Base-by-base conservation (phyloP, 2,113 vertebrate species). In the Oryzias javanicus region DNA sequence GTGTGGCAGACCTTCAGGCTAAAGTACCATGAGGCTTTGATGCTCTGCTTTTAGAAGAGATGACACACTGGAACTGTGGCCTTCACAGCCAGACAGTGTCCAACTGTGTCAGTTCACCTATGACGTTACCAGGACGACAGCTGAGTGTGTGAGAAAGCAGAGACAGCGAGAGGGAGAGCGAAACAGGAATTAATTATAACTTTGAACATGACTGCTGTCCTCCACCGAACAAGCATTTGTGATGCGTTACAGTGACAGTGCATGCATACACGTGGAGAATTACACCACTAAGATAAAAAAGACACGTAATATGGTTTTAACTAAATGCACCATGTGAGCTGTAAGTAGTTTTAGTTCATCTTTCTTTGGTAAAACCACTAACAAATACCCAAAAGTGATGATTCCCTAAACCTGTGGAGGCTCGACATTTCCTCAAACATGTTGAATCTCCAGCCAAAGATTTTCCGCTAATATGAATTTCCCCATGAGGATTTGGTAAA, bases 171-270 rank as follows among this genome's bases (percentile, higher is more conserved):
- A 66, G n/a, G 40, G 62, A 55, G 4, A 68, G 3, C 14, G 14
- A 55, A 44, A 63, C 27, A 63, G 56, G 67, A 56, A 59, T 46
- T 42, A 27, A 58, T 10, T 57, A 45, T 51, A 19, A 67, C 62
- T 66, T 52, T 58, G 27, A 58, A 45, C 63, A 29, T 71, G 72
- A 60, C 42, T 74, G 60, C 56, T 59, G 46, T 60, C 42, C 45
- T 29, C 19, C 14, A 19, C 48, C 41, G 55, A 7, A 6, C 65
- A 17, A 44, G 27, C 59, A 10, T 18, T n/a, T 52, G 41, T 49
- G 41, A 35, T 10, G 35, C 12, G 35, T 35, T 35, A 12, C 35
- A 35, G 35, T 50, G 29, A 20, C 6, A 45, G 0, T 67, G 18
- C 8, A 8, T 53, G 40, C 24, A 48, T 16, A 8, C 1, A 55